phyloP scores from a whole-genome alignment of 2,888 invertebrate species.

The Euplexia lucipara region DNA sequence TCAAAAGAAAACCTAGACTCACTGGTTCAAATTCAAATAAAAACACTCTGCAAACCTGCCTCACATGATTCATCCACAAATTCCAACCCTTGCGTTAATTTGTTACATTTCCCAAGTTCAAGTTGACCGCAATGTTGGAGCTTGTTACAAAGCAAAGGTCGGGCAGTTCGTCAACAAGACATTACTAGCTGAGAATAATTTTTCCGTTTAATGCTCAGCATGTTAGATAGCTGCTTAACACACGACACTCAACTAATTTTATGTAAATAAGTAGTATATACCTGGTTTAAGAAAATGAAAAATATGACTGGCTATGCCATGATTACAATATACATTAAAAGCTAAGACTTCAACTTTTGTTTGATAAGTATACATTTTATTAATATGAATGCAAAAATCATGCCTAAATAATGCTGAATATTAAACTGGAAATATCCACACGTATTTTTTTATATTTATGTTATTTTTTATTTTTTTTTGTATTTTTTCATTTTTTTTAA shows the following conservation, averaged over 20 bases:
- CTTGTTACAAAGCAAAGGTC: slow-evolving; percentile 89
- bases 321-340: slow-evolving; percentile 87
- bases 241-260: slow-evolving; percentile 81
- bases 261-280: slow-evolving; percentile 71
- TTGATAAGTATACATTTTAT: slow-evolving; percentile 83
- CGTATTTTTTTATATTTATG: slow-evolving; percentile 75
- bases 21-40: slow-evolving; percentile 80
- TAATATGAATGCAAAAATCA: slow-evolving; percentile 87
- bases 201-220: slow-evolving; percentile 91
- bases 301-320: slow-evolving; percentile 79
- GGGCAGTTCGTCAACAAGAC: slow-evolving; percentile 90
- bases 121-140: slow-evolving; percentile 78
- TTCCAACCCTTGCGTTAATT: slow-evolving; percentile 88
- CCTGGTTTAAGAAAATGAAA: slow-evolving; percentile 78
- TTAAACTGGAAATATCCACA: slow-evolving; percentile 91
- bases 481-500: slow-evolving; percentile 78
- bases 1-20: slow-evolving; percentile 87
- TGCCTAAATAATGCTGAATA: slow-evolving; percentile 91
- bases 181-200: slow-evolving; percentile 88
- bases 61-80: slow-evolving; percentile 74
- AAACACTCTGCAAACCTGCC: slow-evolving; percentile 83
- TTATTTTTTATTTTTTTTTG: slow-evolving; percentile 69
- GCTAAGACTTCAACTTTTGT: slow-evolving; percentile 82
- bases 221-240: slow-evolving; percentile 83
- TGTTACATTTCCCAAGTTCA: slow-evolving; percentile 74